Evolutionary conservation across 1,140 invertebrate species (phyloP), one percentile per base, ranked within the genome.

Genomic region (Homalodisca vitripennis): DNA sequence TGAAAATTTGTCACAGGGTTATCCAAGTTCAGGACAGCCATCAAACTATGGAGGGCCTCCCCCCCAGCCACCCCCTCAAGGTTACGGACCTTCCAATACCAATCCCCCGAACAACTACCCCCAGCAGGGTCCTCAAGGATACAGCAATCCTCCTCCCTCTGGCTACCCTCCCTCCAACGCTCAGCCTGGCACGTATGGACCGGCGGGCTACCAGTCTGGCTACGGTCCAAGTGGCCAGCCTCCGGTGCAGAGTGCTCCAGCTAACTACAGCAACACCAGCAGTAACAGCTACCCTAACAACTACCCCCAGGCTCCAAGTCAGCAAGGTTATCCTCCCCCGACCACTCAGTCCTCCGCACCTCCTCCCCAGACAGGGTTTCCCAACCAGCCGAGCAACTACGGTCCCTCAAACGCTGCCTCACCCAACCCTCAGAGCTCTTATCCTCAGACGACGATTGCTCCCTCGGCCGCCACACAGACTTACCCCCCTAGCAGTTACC

Each of bases 401-500:
- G 71, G 71, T 63, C 60, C 66, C 0, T 60, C 68, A n/a, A 64
- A 57, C 6, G 57, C 29, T 12, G 68, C 68, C 14, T 64, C 68
- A n/a, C 57, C 68, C 22, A 69, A 51, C 31, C 62, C 71, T 13
- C 71, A 72, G 34, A 72, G 48, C 29, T 64, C 71, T 13, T 72
- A 72, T 47, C 48, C 71, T 24, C 71, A 72, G 55, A 70, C 71
- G 27, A 72, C 71, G 17, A 67, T 68, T 26, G 71, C 69, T n/a
- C 71, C 71, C 27, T 72, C 71, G 2, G 71, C 71, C 1, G 70
- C 71, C 27, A 72, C 71, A 1, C 71, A 72, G 20, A 72, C 71
- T 13, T 72, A 70, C 22, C 69, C 68, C 1, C 64, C 71, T 0
- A 69, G 30, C 27, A 69, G 60, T 24, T 69, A 69, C 41, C 68